Conservation (phyloP, 2,113 vertebrate species). For the Tenrec ecaudatus region DNA sequence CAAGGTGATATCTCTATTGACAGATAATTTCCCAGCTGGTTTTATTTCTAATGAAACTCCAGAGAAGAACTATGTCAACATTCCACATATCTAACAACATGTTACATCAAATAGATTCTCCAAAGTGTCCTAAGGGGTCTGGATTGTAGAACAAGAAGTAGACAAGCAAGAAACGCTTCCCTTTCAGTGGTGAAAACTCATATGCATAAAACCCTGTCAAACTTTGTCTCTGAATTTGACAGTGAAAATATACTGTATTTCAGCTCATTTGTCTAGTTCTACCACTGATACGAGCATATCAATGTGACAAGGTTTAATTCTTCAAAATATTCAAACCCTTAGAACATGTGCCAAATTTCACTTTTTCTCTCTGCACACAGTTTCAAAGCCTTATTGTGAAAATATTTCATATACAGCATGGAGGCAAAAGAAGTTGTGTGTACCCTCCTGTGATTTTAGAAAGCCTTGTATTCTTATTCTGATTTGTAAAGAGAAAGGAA, state of each 20-base stretch:
- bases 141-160: slow-evolving; percentile 36
- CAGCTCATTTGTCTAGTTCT: neutral
- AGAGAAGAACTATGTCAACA: slow-evolving; percentile 28
- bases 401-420: neutral
- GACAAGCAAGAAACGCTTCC: slow-evolving; percentile 33
- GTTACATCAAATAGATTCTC: neutral
- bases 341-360: neutral
- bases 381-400: neutral
- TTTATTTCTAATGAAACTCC: slow-evolving; percentile 42
- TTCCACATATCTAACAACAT: slow-evolving; percentile 3
- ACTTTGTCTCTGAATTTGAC: slow-evolving; percentile 12
- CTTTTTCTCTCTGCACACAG: neutral
- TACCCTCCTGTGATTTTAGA: neutral
- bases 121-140: slow-evolving; percentile 3
- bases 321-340: neutral
- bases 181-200: slow-evolving; percentile 49
- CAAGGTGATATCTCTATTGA: slow-evolving; percentile 38
- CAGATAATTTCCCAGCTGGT: slow-evolving; percentile 39
- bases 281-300: neutral
- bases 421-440: neutral
- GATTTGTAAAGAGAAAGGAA: neutral
- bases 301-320: neutral
- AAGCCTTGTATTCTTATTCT: neutral
- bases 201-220: slow-evolving; percentile 43
- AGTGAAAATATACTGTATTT: slow-evolving; percentile 12